These are phyloP conservation scores for Oophaga pumilio DNA, from an alignment of 2,113 vertebrate genomes.

Conservation along the genomic window DNA sequence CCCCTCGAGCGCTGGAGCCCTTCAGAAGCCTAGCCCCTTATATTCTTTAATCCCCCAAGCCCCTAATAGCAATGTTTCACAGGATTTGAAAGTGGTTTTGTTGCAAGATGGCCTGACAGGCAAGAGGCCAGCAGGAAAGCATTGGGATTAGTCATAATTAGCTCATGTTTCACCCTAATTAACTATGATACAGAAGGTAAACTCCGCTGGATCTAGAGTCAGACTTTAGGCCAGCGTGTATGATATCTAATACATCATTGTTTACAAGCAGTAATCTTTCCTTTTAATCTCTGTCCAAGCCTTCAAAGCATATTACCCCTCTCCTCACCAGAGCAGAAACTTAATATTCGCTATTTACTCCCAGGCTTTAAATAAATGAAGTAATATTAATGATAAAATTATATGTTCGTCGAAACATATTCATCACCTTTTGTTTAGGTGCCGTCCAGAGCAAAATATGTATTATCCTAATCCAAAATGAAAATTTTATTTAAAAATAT, in stretches of 20 bases:
- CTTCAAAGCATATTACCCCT: constrained; percentile 61
- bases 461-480: background rate
- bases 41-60: constrained; percentile 63
- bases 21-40: constrained; percentile 59
- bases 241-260: constrained; percentile 70
- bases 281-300: constrained; percentile 68
- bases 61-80: constrained; percentile 62
- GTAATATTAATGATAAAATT: background rate
- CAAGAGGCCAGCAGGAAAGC: constrained; percentile 73
- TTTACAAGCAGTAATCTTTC: constrained; percentile 77
- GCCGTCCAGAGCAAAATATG: background rate
- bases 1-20: background rate
- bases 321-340: background rate
- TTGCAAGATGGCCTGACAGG: constrained; percentile 68
- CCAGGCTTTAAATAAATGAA: background rate
- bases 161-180: constrained; percentile 83
- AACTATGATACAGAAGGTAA: constrained; percentile 80
- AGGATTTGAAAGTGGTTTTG: constrained; percentile 64
- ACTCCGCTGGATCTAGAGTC: constrained; percentile 69
- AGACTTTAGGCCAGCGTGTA: constrained; percentile 71
- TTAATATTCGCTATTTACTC: constrained; percentile 2
- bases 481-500: background rate
- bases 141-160: constrained; percentile 78
- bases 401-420: no score
- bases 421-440: background rate